A percentile compares a stretch with the other conserved stretches of the same genome.
These are phyloP conservation scores for Pyrocoelia pectoralis DNA, from an alignment of 2,888 invertebrate species.

Conservation along the genomic window DNA sequence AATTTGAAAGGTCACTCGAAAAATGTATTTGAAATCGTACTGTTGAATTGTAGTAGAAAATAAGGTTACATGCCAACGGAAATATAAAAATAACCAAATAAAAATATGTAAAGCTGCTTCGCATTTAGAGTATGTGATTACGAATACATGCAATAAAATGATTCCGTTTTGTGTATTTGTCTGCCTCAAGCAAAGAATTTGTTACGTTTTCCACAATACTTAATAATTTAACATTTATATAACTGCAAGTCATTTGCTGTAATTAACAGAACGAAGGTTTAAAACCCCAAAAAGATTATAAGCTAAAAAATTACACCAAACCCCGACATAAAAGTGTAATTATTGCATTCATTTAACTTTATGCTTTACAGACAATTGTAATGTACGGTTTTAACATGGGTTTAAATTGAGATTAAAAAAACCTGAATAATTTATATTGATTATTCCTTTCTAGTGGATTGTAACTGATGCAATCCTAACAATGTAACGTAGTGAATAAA, in stretches of 20 bases:
- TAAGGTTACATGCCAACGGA: background rate
- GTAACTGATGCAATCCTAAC: too few relatives aligned
- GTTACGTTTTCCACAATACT: background rate
- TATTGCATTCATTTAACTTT: background rate
- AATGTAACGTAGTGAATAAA: background rate
- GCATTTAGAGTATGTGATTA: background rate
- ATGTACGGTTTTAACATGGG: background rate
- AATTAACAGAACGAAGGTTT: too few relatives aligned
- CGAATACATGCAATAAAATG: background rate
- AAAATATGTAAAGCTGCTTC: background rate
- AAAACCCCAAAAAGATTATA: too few relatives aligned
- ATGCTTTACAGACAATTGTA: background rate
- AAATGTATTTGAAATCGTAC: background rate
- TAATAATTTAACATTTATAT: too few relatives aligned
- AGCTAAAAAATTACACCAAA: background rate
- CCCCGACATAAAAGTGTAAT: background rate
- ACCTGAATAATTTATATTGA: too few relatives aligned
- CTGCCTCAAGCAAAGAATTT: background rate
- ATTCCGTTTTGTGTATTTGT: background rate
- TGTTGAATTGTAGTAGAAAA: background rate
- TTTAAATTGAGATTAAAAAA: too few relatives aligned
- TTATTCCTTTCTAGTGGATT: too few relatives aligned
- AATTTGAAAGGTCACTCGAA: background rate
- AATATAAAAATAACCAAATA: conserved; percentile 1
- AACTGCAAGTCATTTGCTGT: too few relatives aligned